Conservation (phyloP, 35 echinoderm and acorn worm genomes). For the Apostichopus japonicus region DNA sequence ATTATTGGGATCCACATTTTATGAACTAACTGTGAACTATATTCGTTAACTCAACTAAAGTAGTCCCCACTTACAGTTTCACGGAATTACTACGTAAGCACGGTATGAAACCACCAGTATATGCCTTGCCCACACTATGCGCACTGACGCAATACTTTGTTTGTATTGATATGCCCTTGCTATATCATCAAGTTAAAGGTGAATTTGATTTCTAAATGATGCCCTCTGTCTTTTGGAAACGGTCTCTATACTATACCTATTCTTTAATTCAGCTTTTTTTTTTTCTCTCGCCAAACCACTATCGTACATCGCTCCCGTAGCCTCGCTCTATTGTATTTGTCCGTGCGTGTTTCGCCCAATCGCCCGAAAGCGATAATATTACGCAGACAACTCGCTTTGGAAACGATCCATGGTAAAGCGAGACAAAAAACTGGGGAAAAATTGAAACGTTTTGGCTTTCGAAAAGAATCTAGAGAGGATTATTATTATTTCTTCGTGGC, state of each 20-base stretch:
- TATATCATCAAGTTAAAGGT: no score
- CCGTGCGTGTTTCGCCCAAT: neutral
- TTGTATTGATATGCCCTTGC: no score
- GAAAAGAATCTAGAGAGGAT: neutral
- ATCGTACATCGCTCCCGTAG: neutral
- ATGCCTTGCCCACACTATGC: no score
- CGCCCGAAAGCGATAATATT: constrained; percentile 4
- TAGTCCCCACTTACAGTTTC: no score
- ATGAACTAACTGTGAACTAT: no score
- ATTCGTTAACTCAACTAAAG: no score
- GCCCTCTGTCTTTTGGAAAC: constrained; percentile 15
- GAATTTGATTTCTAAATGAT: constrained; percentile 27
- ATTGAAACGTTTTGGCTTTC: neutral
- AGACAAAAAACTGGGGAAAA: neutral
- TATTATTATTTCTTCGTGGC: neutral
- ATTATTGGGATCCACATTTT: no score
- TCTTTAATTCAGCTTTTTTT: neutral
- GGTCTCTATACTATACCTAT: neutral
- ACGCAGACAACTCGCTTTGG: neutral
- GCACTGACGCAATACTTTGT: no score
- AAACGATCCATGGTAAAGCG: neutral
- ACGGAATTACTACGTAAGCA: no score
- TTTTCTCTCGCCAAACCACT: neutral
- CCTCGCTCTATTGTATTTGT: neutral
- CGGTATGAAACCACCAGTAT: no score